Evolutionary conservation across 2,888 invertebrate species (phyloP).

Genomic region (Cephalotes varians): DNA sequence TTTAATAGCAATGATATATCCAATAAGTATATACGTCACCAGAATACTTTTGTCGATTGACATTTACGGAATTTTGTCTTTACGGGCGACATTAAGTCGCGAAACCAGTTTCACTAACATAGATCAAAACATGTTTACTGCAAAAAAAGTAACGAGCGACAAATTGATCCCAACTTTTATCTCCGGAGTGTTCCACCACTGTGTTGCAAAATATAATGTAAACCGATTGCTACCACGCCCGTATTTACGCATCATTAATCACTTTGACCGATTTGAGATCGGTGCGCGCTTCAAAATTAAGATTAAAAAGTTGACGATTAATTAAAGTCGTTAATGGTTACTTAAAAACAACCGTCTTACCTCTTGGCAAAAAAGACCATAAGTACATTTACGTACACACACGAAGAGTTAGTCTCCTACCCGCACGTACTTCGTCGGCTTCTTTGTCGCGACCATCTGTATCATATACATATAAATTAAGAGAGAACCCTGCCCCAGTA

Average conservation of each 20-base stretch:
- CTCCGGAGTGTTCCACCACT: conserved; percentile 24
- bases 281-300: conserved; percentile 38
- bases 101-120: conserved; percentile 47
- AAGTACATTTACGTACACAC: neutral
- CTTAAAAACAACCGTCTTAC: conserved; percentile 27
- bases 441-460: conserved; percentile 69
- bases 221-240: conserved; percentile 38
- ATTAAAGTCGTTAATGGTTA: conserved; percentile 74
- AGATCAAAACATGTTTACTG: conserved; percentile 49
- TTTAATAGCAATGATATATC: neutral
- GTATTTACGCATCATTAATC: conserved; percentile 53
- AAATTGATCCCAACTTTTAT: conserved; percentile 48
- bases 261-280: conserved; percentile 44
- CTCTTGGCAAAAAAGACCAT: neutral
- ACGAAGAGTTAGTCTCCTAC: conserved; percentile 65
- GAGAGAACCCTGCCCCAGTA: conserved; percentile 79
- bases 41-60: conserved; percentile 15
- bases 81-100: conserved; percentile 1
- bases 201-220: conserved; percentile 36
- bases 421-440: conserved; percentile 76
- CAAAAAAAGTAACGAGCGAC: conserved; percentile 34
- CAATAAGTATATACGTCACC: neutral
- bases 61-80: conserved; percentile 37
- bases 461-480: conserved; percentile 75
- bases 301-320: conserved; percentile 49